Conservation (phyloP, 2,797 vertebrate species). For the Basileuterus tristriatus region DNA sequence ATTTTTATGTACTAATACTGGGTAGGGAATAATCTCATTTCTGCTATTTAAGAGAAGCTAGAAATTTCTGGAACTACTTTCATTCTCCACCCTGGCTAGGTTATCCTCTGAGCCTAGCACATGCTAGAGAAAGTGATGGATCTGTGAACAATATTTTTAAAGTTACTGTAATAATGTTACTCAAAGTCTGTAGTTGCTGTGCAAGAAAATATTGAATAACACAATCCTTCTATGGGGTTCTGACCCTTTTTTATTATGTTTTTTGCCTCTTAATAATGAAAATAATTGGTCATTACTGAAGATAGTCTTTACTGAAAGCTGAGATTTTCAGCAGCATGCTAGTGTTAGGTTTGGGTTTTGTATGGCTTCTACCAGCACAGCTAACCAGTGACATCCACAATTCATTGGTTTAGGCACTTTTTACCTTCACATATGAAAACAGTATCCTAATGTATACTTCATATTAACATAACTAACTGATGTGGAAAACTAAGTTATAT, state of each 20-base stretch:
- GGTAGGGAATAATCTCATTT: background rate
- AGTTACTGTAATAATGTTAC: background rate
- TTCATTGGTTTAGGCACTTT: background rate
- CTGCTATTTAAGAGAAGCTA: background rate
- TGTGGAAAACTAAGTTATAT: background rate
- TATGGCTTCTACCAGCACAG: background rate
- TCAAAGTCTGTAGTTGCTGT: background rate
- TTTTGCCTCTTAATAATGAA: background rate
- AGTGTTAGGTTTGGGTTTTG: background rate
- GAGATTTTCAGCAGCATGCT: background rate
- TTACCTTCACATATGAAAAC: background rate
- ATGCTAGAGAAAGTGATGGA: background rate
- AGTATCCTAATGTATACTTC: background rate
- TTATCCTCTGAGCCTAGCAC: background rate
- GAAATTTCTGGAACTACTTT: background rate
- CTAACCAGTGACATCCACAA: background rate
- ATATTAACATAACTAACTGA: background rate
- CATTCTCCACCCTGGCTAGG: background rate
- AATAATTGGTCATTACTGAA: background rate
- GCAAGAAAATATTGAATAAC: background rate
- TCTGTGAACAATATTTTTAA: background rate
- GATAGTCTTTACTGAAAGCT: background rate
- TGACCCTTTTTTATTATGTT: accelerated
- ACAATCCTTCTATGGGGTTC: accelerated
- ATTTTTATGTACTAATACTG: background rate